Base-by-base conservation (phyloP, 2,797 vertebrate species). In the Poliocrania exsul region DNA sequence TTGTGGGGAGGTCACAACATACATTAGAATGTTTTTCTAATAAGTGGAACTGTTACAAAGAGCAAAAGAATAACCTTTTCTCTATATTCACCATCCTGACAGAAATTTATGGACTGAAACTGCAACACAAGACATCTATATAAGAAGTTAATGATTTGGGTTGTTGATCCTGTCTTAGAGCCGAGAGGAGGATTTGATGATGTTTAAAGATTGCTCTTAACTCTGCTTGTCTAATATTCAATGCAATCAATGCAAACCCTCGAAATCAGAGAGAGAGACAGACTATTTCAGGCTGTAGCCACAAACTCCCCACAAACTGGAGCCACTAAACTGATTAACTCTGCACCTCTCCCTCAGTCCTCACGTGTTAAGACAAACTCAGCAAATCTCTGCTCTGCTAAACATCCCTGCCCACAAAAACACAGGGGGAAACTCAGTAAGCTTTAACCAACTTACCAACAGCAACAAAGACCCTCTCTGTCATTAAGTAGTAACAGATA, bases 151-250 rank as follows among this genome's bases (percentile, higher is more conserved):
- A 91, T 56, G 78, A 84, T 91, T 91, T 18, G n/a, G 56, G 53
- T 85, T 89, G 78, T 12, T 94, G 74, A 86, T 85, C 24, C 29
- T 1, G 7, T 60, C 67, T 85, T 24, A 46, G 31, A 51, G 72
- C 53, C 11, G 28, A 66, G 78, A 79, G 64, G 54, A 46, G 31
- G 74, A 79, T 70, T 73, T 80, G 81, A 70, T 47, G 58, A 64
- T 49, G 51, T 82, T 89, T 87, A 91, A 94, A 93, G 74, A 89
- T 64, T 85, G 64, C 71, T 85, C 71, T 80, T 87, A 82, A 91
- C 71, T 91, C 40, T 5, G 1, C 71, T 87, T 89, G 91, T 64
- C 64, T 87, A 56, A 87, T 89, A 89, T 11, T 70, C 84, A 54
- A 53, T 56, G 62, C 54, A 87, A 84, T 90, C 86, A 73, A 95